These are phyloP conservation scores for Pecten maximus DNA, from an alignment of 2,888 invertebrate species.

Conservation along the genomic window DNA sequence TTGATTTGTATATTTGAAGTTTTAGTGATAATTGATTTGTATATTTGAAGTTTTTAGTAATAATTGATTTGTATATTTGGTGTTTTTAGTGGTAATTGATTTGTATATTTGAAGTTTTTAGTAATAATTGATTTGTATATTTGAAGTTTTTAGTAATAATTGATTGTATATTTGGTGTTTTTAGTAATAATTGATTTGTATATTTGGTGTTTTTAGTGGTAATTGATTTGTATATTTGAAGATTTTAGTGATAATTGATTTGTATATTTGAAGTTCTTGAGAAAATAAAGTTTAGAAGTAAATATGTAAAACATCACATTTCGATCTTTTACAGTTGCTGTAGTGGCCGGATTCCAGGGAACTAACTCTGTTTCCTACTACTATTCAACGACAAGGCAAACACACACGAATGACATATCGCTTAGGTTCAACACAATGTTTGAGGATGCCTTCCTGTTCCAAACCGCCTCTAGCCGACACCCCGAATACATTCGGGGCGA, in stretches of 20 bases:
- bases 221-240: no score
- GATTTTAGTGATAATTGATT: background rate
- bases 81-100: no score
- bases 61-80: no score
- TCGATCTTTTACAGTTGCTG: conserved; percentile 70
- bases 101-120: no score
- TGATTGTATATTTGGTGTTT: no score
- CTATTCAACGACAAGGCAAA: conserved; percentile 60
- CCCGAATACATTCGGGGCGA: conserved; percentile 72
- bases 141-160: no score
- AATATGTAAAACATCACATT: background rate
- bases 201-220: no score
- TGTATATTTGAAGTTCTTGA: background rate
- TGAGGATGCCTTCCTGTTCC: conserved; percentile 76
- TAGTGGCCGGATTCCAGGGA: conserved; percentile 77
- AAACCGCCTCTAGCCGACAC: conserved; percentile 66
- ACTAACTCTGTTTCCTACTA: conserved; percentile 59
- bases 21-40: no score
- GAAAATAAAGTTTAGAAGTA: background rate
- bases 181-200: no score
- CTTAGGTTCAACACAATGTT: conserved; percentile 79
- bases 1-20: no score
- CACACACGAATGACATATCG: conserved; percentile 80
- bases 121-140: no score
- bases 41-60: no score